Percentiles rank a stretch among this genome's conserved stretches.
Conservation (phyloP, 1,140 invertebrate genomes). For the Nephotettix cincticeps region DNA sequence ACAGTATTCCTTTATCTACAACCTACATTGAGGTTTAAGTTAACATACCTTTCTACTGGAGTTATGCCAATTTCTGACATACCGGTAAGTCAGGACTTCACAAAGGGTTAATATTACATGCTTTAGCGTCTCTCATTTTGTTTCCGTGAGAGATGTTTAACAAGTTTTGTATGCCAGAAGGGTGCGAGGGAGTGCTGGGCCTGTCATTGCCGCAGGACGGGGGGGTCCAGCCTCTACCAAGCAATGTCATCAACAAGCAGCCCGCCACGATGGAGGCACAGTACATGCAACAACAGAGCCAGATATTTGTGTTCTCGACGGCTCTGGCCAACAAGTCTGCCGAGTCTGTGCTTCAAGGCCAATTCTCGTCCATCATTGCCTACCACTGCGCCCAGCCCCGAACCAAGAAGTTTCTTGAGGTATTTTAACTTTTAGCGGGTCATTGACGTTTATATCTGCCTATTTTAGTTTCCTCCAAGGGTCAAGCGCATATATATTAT, state of each 20-base stretch:
- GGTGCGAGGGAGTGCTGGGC: conserved; percentile 6
- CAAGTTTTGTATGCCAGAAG: background rate
- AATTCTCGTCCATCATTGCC: conserved; percentile 89
- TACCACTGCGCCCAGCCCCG: conserved; percentile 93
- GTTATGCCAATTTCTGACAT: too few species aligned
- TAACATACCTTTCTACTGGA: too few species aligned
- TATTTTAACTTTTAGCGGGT: too few species aligned
- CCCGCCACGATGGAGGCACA: conserved; percentile 75
- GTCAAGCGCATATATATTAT: too few species aligned
- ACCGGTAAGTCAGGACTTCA: too few species aligned
- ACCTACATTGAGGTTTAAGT: too few species aligned
- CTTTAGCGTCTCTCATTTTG: too few species aligned
- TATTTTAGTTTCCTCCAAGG: too few species aligned
- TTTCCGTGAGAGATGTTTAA: too few species aligned
- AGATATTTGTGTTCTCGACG: conserved; percentile 97
- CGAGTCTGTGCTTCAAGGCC: conserved; percentile 84
- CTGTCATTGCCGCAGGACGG: conserved; percentile 27
- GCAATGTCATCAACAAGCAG: conserved; percentile 77
- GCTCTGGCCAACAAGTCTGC: conserved; percentile 91
- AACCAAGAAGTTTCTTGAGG: conserved; percentile 93
- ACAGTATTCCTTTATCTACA: too few species aligned
- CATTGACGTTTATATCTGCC: too few species aligned
- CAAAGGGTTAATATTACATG: too few species aligned
- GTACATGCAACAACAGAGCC: conserved; percentile 94
- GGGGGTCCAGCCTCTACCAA: conserved; percentile 63